Percentiles rank a stretch among this genome's conserved stretches.
These are phyloP conservation scores for Colletes gigas DNA, from an alignment of 1,140 invertebrate genomes.

Conservation along the genomic window DNA sequence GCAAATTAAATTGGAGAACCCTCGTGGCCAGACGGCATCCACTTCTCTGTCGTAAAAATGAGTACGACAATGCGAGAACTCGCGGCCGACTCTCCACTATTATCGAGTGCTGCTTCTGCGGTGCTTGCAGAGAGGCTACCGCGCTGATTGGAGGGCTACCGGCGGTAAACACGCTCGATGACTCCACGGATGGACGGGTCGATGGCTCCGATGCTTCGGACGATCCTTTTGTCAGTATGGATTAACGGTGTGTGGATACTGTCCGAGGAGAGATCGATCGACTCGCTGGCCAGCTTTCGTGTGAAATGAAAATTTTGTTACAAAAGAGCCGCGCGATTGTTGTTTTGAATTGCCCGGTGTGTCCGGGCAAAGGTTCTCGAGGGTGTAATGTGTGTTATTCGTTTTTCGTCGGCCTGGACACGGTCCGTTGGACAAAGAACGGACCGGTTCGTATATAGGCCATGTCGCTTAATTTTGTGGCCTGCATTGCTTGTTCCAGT, in stretches of 20 bases:
- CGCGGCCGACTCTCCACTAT: slow-evolving; percentile 3
- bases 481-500: too few relatives aligned
- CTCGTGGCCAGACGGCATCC: slow-evolving; percentile 28
- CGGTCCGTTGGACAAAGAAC: too few relatives aligned
- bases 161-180: slow-evolving; percentile 53
- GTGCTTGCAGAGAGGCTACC: slow-evolving; percentile 23
- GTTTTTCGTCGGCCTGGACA: too few relatives aligned
- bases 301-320: neutral
- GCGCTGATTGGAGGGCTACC: slow-evolving; percentile 52
- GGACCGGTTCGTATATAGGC: too few relatives aligned
- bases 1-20: slow-evolving; percentile 58
- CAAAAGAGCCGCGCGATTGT: neutral
- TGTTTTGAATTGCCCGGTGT: neutral
- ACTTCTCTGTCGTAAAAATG: slow-evolving; percentile 36
- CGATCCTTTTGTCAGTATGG: slow-evolving; percentile 13
- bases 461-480: too few relatives aligned
- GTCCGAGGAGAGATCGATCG: slow-evolving; percentile 28
- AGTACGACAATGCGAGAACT: slow-evolving; percentile 16
- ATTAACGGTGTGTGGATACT: slow-evolving; percentile 43
- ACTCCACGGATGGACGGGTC: slow-evolving; percentile 15
- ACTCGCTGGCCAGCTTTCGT: neutral
- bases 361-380: too few relatives aligned
- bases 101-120: slow-evolving; percentile 35
- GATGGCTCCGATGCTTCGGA: slow-evolving; percentile 14
- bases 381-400: too few relatives aligned